These are phyloP conservation scores for Candidula unifasciata DNA, from an alignment of 2,888 invertebrate species.

Conservation along the genomic window DNA sequence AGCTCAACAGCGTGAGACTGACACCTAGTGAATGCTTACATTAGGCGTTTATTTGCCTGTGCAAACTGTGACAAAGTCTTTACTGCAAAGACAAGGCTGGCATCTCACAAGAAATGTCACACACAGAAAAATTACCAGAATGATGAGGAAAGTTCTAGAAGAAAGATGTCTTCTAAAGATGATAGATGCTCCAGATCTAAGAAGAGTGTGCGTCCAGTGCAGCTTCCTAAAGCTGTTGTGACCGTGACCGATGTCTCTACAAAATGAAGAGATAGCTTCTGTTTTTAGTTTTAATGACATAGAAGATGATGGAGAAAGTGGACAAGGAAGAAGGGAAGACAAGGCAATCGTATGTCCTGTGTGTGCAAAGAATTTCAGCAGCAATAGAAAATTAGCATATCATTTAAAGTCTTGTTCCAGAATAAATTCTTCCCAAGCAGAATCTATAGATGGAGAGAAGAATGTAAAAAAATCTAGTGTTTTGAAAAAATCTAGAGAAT, in stretches of 20 bases:
- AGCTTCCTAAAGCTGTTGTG: not conserved
- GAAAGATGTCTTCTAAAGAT: too few relatives aligned
- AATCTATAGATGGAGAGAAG: not conserved
- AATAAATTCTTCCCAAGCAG: not conserved
- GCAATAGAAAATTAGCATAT: not conserved
- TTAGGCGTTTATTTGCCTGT: not conserved
- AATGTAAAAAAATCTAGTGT: not conserved
- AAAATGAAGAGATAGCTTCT: not conserved
- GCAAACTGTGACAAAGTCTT: not conserved
- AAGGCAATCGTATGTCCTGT: not conserved
- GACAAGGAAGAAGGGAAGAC: not conserved
- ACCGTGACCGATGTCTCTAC: not conserved
- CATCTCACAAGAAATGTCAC: constrained; percentile 15
- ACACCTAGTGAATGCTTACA: not conserved
- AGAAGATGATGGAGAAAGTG: not conserved
- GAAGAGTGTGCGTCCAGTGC: not conserved
- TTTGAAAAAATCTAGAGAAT: not conserved
- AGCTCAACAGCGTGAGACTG: not conserved
- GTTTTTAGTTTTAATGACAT: not conserved
- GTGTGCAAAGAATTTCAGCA: not conserved
- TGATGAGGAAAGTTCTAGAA: not conserved
- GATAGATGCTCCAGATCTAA: not conserved
- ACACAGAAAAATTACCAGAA: not conserved
- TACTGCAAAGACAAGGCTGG: not conserved
- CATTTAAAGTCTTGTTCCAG: constrained; percentile 5